These are phyloP conservation scores for Acanthoscelides obtectus DNA, from an alignment of 2,888 invertebrate genomes.

Conservation along the genomic window DNA sequence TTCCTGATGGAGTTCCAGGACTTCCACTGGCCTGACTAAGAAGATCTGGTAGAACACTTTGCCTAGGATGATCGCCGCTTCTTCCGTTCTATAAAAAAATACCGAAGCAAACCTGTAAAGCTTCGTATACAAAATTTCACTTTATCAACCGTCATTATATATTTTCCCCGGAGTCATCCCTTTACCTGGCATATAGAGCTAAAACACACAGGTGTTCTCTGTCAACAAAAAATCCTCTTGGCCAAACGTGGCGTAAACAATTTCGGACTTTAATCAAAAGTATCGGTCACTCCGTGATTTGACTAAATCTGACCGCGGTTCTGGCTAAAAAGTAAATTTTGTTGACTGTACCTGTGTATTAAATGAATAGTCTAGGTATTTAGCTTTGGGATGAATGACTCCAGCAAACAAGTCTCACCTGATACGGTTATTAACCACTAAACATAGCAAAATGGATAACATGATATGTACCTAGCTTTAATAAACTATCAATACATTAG, in stretches of 20 bases:
- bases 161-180: not conserved
- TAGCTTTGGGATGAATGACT: not conserved
- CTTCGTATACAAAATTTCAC: not conserved
- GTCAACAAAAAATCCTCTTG: no score
- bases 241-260: no score
- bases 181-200: not conserved
- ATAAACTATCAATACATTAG: not conserved
- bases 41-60: slow-evolving; percentile 91
- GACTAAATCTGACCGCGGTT: no score
- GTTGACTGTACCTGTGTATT: no score
- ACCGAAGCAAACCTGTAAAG: not conserved
- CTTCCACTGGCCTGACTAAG: slow-evolving; percentile 79
- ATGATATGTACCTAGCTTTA: not conserved
- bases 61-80: slow-evolving; percentile 63
- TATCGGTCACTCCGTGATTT: no score
- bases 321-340: no score
- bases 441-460: not conserved
- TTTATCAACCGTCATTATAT: not conserved
- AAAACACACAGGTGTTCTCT: no score
- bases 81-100: slow-evolving; percentile 44
- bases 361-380: not conserved
- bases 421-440: not conserved
- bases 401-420: not conserved
- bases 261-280: no score
- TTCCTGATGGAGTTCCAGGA: slow-evolving; percentile 78